Conservation (phyloP, 2,797 vertebrate genomes). For the Australoheros facetus region DNA sequence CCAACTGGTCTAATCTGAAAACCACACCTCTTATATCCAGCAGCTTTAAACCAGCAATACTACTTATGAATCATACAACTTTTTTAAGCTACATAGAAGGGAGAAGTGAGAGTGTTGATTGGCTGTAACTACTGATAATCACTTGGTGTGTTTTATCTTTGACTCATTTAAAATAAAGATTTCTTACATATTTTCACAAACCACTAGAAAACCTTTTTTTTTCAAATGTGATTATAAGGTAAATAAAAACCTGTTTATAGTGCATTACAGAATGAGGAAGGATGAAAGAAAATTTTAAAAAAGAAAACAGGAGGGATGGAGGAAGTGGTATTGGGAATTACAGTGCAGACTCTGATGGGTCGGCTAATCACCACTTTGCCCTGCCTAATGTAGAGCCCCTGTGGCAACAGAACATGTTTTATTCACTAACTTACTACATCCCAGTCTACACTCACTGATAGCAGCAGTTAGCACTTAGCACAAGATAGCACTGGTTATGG, state of each 20-base stretch:
- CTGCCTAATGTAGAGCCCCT: conserved; percentile 82
- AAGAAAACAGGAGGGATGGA: conserved; percentile 33
- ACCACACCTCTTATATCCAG: background rate
- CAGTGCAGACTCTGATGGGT: conserved; percentile 80
- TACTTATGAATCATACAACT: background rate
- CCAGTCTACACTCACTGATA: conserved; percentile 69
- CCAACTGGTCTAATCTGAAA: background rate
- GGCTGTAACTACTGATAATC: background rate
- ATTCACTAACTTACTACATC: conserved; percentile 84
- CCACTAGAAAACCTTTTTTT: background rate
- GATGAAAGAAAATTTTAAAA: conserved; percentile 3
- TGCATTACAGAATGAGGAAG: background rate
- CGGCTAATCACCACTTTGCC: conserved; percentile 86
- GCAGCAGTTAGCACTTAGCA: conserved; percentile 50
- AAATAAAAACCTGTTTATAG: background rate
- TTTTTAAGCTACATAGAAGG: background rate
- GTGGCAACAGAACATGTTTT: conserved; percentile 87
- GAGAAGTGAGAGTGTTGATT: background rate
- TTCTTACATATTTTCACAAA: background rate
- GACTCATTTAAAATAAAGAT: background rate
- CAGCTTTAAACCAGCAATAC: background rate
- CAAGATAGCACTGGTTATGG: conserved; percentile 1
- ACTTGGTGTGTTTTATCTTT: background rate
- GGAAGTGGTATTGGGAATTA: conserved; percentile 75
- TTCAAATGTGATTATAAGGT: background rate